Evolutionary conservation across 2,113 vertebrate species (phyloP).

Genomic region (Cisticola juncidis): DNA sequence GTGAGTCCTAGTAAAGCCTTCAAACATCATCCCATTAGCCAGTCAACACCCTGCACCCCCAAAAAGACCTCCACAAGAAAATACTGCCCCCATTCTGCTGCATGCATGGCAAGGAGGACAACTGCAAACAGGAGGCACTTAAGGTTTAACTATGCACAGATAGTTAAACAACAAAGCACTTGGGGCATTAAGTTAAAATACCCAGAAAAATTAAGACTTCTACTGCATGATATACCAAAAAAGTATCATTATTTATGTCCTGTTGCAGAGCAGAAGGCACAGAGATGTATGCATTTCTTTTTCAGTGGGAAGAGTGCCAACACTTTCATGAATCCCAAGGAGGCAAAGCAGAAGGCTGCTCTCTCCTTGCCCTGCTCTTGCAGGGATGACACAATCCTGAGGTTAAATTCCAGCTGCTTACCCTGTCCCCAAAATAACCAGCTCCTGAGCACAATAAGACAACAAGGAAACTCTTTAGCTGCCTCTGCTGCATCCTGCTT

Average conservation of each 20-base stretch:
- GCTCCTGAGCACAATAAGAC: neutral
- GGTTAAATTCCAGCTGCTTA: neutral
- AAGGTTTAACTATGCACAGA: neutral
- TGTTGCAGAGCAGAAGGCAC: neutral
- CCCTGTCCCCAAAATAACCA: neutral
- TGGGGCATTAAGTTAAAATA: neutral
- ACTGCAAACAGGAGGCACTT: neutral
- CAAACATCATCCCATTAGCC: neutral
- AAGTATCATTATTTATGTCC: neutral
- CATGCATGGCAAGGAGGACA: accelerated
- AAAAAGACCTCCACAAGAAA: neutral
- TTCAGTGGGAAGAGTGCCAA: neutral
- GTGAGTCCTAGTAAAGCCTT: neutral
- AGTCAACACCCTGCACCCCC: neutral
- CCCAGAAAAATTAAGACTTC: neutral
- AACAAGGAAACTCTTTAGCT: slow-evolving; percentile 19
- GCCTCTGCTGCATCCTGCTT: neutral
- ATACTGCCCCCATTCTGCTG: neutral
- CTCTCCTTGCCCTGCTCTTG: neutral
- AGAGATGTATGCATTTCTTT: neutral
- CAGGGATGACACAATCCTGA: neutral
- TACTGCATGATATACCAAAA: neutral
- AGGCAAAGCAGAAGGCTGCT: neutral
- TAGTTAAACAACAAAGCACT: neutral
- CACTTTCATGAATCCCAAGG: neutral